Percentiles rank a stretch among this genome's conserved stretches.
These are phyloP conservation scores for Actenoides lindsayi DNA, from an alignment of 2,113 vertebrate genomes.

Conservation along the genomic window DNA sequence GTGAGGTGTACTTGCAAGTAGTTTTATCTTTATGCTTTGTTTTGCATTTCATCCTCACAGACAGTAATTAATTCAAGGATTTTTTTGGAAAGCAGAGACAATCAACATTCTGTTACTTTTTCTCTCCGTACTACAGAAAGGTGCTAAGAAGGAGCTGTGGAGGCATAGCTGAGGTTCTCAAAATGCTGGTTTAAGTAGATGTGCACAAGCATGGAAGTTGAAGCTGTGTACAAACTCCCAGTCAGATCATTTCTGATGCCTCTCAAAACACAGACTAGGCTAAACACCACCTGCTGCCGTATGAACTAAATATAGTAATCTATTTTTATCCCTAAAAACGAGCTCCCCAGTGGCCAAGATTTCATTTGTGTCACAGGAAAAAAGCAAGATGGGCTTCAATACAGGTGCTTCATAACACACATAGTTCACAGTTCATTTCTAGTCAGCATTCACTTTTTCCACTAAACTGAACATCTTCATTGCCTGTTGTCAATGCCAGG, in stretches of 20 bases:
- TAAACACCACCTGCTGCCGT: not conserved
- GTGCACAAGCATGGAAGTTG: not conserved
- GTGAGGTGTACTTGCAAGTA: not conserved
- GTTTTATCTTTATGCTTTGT: not conserved
- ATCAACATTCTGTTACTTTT: not conserved
- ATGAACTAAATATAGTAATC: not conserved
- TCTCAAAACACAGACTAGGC: not conserved
- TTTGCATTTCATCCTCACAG: not conserved
- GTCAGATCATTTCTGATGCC: not conserved
- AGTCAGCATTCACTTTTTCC: not conserved
- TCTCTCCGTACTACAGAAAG: not conserved
- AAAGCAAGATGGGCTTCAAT: not conserved
- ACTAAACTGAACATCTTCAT: not conserved
- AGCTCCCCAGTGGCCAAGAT: not conserved
- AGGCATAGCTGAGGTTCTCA: not conserved
- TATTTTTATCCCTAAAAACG: not conserved
- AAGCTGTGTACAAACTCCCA: not conserved
- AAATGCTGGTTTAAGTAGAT: not conserved
- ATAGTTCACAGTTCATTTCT: not conserved
- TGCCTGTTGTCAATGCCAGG: not conserved
- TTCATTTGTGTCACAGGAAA: not conserved
- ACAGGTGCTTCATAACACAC: not conserved
- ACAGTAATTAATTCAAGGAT: not conserved
- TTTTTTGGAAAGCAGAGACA: not conserved
- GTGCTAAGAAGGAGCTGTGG: not conserved